Percentiles rank a stretch among this genome's conserved stretches.
These are phyloP conservation scores for Aix galericulata DNA, from an alignment of 2,113 vertebrate genomes.

Conservation along the genomic window DNA sequence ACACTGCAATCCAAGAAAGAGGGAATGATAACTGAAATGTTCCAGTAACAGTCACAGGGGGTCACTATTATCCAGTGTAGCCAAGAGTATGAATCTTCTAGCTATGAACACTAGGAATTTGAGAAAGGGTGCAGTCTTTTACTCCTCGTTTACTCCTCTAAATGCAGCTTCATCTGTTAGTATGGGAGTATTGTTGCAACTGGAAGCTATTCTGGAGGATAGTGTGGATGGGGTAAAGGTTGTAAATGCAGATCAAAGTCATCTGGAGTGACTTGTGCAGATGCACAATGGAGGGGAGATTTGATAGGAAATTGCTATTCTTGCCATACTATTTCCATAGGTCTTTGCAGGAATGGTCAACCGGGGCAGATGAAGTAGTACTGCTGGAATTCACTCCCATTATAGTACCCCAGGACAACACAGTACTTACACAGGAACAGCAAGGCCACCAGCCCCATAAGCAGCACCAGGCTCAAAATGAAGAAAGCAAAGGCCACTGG, in stretches of 20 bases:
- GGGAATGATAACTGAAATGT: not conserved
- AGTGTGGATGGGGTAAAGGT: not conserved
- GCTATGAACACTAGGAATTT: not conserved
- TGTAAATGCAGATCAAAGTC: not conserved
- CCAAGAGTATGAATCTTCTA: not conserved
- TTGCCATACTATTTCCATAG: not conserved
- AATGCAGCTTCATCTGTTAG: not conserved
- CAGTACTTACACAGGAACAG: not conserved
- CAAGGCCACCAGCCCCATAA: not conserved
- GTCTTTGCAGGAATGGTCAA: not conserved
- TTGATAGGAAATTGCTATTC: not conserved
- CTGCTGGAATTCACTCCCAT: not conserved
- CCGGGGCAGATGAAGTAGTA: not conserved
- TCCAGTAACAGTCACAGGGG: not conserved
- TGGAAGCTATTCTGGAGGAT: not conserved
- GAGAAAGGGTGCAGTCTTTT: not conserved
- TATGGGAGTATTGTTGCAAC: not conserved
- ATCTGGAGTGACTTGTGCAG: not conserved
- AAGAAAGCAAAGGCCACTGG: not conserved
- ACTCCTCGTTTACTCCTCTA: not conserved
- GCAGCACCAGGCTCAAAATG: not conserved
- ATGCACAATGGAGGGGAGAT: accelerated
- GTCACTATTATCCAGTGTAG: not conserved
- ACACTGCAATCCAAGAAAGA: not conserved
- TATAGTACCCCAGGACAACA: not conserved